Evolutionary conservation across 2,797 vertebrate species (phyloP).

Genomic region (Lacerta bilineata): DNA sequence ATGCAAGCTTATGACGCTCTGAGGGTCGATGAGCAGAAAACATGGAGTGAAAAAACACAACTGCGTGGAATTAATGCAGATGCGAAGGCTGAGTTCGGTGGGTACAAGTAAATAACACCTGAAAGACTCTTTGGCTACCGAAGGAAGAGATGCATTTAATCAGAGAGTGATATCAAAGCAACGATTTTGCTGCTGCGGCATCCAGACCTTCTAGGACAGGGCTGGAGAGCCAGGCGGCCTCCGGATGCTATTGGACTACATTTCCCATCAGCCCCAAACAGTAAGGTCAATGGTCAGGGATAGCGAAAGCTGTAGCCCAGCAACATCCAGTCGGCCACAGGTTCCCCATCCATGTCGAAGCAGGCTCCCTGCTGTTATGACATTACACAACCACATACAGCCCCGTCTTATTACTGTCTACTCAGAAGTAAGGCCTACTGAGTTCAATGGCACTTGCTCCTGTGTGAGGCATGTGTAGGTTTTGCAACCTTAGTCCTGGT

Average conservation of each 20-base stretch:
- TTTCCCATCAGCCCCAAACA: too few species aligned
- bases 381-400: background rate
- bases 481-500: background rate
- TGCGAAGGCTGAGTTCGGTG: background rate
- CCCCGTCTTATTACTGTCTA: background rate
- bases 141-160: conserved; percentile 27
- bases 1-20: conserved; percentile 61
- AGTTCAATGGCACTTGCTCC: background rate
- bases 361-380: background rate
- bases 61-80: conserved; percentile 25
- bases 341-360: too few species aligned
- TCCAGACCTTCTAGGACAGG: background rate
- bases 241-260: too few species aligned
- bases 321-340: too few species aligned
- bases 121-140: conserved; percentile 41
- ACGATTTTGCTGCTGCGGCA: conserved; percentile 15
- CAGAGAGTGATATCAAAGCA: conserved; percentile 8
- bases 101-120: conserved; percentile 29
- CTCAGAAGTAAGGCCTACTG: background rate
- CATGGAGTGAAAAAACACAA: conserved; percentile 59
- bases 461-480: background rate
- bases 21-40: conserved; percentile 57
- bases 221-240: too few species aligned
- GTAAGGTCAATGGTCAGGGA: too few species aligned
- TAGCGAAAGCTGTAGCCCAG: too few species aligned